Base-by-base conservation (phyloP, 2,888 invertebrate species). In the Parnassius orleans region DNA sequence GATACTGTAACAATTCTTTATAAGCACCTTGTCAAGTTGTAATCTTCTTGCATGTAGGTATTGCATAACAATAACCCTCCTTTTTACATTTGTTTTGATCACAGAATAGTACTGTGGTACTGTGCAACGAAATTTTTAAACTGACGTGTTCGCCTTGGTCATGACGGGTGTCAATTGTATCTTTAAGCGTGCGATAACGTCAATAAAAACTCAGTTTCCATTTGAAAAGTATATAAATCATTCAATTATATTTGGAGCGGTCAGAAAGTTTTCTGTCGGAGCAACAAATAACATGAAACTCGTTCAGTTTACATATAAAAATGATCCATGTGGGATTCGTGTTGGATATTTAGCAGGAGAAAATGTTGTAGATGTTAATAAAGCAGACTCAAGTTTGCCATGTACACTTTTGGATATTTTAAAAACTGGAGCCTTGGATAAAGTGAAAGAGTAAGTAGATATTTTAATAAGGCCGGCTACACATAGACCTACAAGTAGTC, bases 321-420 rank as follows among this genome's bases (percentile, higher is more conserved):
- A 93, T 69, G 90, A 91, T 52, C 93, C 94, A 0, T 90, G 90
- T 0, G 92, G 92, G 1, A 89, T 93, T 60, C 93, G 94, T n/a
- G 88, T 95, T n/a, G 96, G 96, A 2, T 94, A 93, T 68, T 87
- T 95, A 43, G 90, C 94, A 1, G 91, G 92, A 12, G 89, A 93
- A 58, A 94, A 94, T 33, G 93, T 94, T 9, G 94, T 94, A 1
- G 95, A 95, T 69, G 92, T 96, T 68, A 93, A 95, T 66, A 94
- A 95, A 69, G 86, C 94, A 1, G 87, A 92, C 42, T 68, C 77
- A 0, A 72, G 75, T 9, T 74, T 92, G 9, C 84, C 92, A 1
- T 70, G 69, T 7, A 91, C 90, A 15, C 75, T 93, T 69, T 65
- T 93, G 42, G 81, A 80, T 9, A 88, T 93, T 58, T 80, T 94